Evolutionary conservation across 2,888 invertebrate species (phyloP).

Genomic region (Helobdella robusta): DNA sequence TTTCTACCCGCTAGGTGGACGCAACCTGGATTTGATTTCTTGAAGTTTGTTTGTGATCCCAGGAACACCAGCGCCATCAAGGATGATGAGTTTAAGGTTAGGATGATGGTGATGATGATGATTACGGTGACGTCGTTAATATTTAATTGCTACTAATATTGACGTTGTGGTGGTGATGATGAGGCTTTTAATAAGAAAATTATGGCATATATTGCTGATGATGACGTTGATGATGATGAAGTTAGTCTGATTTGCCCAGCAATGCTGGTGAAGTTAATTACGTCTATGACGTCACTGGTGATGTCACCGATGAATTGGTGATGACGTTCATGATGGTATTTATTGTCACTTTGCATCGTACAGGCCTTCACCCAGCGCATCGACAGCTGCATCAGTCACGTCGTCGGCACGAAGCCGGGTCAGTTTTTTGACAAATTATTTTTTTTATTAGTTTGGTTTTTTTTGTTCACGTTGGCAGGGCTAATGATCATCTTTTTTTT

Average conservation of each 20-base stretch:
- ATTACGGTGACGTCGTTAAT: neutral
- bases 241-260: neutral
- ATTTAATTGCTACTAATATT: neutral
- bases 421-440: neutral
- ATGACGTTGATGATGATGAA: neutral
- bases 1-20: constrained; percentile 61
- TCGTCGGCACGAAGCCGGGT: constrained; percentile 57
- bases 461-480: too few species aligned
- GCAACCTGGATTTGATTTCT: constrained; percentile 74
- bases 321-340: neutral
- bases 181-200: too few species aligned
- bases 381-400: constrained; percentile 77
- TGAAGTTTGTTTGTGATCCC: constrained; percentile 74
- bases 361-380: constrained; percentile 63
- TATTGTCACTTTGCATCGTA: constrained; percentile 20
- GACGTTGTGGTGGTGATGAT: neutral
- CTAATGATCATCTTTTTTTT: too few species aligned
- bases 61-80: constrained; percentile 67
- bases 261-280: neutral
- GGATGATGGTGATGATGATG: constrained; percentile 4
- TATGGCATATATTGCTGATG: neutral
- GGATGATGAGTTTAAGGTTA: constrained; percentile 68
- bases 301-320: too few species aligned
- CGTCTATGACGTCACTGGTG: neutral
- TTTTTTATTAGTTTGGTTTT: too few species aligned